phyloP scores from a whole-genome alignment of 2,797 vertebrate genomes.

The Pygocentrus nattereri region DNA sequence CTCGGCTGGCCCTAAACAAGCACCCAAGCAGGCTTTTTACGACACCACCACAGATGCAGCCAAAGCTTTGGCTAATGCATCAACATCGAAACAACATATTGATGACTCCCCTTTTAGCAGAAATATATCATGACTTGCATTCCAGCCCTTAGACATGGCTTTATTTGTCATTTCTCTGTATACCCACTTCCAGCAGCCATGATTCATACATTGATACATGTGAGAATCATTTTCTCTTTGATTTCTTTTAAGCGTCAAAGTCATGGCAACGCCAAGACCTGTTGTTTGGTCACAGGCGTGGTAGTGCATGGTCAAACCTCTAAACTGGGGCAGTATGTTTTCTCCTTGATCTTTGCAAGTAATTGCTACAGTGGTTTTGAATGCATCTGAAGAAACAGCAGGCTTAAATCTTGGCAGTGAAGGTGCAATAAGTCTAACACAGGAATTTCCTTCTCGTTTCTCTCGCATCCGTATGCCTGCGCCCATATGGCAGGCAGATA shows the following conservation, averaged over 20 bases:
- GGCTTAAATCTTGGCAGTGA: constrained; percentile 63
- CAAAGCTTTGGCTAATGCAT: constrained; percentile 56
- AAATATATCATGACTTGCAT: neutral
- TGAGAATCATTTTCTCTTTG: constrained; percentile 57
- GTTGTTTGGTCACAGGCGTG: constrained; percentile 54
- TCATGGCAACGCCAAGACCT: constrained; percentile 51
- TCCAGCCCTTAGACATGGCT: neutral
- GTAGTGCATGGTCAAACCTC: constrained; percentile 36
- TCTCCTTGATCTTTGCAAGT: constrained; percentile 59
- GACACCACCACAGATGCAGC: constrained; percentile 69
- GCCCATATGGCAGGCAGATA: constrained; percentile 87
- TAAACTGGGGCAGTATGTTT: constrained; percentile 35
- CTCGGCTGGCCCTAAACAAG: constrained; percentile 56
- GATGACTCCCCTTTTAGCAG: neutral
- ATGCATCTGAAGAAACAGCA: constrained; percentile 38
- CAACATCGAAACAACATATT: constrained; percentile 54
- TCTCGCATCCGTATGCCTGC: constrained; percentile 69
- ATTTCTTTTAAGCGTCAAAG: constrained; percentile 63
- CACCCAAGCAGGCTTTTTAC: constrained; percentile 53
- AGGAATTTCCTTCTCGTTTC: constrained; percentile 78
- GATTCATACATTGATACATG: constrained; percentile 20
- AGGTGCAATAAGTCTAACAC: constrained; percentile 74
- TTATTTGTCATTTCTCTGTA: neutral
- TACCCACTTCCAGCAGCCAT: neutral
- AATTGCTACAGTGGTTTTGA: constrained; percentile 59